Evolutionary conservation across 2,113 vertebrate species (phyloP).

Genomic region (Zosterops borbonicus): DNA sequence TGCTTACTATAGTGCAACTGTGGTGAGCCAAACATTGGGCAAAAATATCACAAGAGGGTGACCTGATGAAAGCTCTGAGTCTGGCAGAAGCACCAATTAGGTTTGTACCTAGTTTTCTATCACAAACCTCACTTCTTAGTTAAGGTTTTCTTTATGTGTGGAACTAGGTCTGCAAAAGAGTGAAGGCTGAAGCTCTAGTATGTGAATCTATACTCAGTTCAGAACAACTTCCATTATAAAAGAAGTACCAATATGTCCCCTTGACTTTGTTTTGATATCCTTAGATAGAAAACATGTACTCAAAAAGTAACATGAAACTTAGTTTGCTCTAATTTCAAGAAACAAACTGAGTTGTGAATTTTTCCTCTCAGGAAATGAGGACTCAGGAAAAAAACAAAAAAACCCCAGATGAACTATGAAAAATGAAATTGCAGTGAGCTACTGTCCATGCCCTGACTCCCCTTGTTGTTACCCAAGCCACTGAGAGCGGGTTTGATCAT

Average conservation of each 20-base stretch:
- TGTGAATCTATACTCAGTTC: neutral
- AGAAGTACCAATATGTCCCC: neutral
- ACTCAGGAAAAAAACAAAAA: neutral
- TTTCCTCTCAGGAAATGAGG: neutral
- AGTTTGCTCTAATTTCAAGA: neutral
- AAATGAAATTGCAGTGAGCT: neutral
- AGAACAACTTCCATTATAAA: neutral
- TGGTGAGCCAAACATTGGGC: neutral
- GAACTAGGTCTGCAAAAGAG: neutral
- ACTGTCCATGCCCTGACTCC: neutral
- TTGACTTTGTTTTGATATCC: neutral
- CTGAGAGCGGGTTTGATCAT: neutral
- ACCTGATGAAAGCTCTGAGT: neutral
- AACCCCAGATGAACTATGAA: neutral
- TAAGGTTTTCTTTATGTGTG: neutral
- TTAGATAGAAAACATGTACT: neutral
- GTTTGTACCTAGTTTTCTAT: neutral
- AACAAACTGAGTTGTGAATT: neutral
- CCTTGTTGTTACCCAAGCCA: neutral
- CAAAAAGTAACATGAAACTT: neutral
- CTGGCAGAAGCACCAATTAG: neutral
- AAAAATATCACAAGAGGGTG: neutral
- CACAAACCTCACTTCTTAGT: neutral
- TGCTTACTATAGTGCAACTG: accelerated
- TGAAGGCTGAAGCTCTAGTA: neutral